phyloP scores from a whole-genome alignment of 2,113 vertebrate species.

The Nanorana parkeri region DNA sequence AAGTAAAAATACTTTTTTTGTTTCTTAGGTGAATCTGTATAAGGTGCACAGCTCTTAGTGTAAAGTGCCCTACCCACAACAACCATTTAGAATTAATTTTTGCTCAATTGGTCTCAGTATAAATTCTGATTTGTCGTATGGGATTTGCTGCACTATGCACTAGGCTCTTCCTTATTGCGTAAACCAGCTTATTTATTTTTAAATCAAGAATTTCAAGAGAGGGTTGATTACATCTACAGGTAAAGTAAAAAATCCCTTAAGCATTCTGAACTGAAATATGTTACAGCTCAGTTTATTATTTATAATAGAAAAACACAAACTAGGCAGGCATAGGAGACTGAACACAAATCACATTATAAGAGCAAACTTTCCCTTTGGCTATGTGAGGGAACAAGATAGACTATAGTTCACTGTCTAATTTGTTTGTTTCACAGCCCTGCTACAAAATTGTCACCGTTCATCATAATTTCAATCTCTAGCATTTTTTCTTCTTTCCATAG shows the following conservation, averaged over 20 bases:
- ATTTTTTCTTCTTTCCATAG: background rate
- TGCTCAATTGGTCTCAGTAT: no score
- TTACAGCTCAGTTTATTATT: background rate
- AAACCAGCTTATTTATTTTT: no score
- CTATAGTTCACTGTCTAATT: slow-evolving; percentile 36
- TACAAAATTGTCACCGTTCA: slow-evolving; percentile 41
- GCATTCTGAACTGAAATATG: background rate
- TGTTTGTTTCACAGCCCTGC: slow-evolving; percentile 44
- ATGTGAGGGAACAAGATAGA: slow-evolving; percentile 1
- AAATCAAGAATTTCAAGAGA: no score
- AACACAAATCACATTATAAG: slow-evolving; percentile 30
- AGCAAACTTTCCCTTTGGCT: slow-evolving; percentile 31
- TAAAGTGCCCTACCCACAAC: no score
- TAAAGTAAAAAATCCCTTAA: background rate
- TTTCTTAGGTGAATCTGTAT: no score
- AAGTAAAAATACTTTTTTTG: no score
- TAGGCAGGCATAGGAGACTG: background rate
- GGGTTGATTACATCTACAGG: no score
- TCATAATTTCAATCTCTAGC: slow-evolving; percentile 26
- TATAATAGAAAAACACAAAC: slow-evolving; percentile 14
- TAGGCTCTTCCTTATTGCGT: no score
- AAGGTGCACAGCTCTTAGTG: no score
- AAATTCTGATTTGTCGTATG: no score
- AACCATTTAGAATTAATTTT: no score
- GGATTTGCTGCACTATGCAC: no score